Percentiles rank a stretch among this genome's conserved stretches.
These are phyloP conservation scores for Thymallus thymallus DNA, from an alignment of 2,113 vertebrate genomes.

Conservation along the genomic window DNA sequence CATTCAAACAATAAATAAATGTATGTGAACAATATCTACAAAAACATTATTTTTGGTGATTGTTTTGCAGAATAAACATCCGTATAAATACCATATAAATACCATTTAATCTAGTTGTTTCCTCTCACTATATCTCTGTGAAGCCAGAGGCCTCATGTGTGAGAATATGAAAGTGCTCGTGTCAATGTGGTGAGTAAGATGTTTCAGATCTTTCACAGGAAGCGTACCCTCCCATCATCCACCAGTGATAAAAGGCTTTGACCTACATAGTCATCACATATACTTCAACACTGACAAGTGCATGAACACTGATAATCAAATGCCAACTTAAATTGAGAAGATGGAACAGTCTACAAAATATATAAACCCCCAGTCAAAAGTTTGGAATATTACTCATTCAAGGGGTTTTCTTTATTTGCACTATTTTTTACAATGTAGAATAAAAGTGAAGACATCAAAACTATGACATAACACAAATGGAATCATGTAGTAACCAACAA, in stretches of 20 bases:
- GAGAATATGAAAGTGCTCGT: neutral
- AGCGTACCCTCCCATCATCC: neutral
- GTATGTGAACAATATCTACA: slow-evolving; percentile 50
- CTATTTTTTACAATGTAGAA: too few relatives aligned
- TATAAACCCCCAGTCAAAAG: too few relatives aligned
- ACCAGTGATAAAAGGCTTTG: neutral
- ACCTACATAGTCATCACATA: neutral
- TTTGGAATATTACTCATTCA: too few relatives aligned
- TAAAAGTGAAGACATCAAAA: too few relatives aligned
- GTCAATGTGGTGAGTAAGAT: neutral
- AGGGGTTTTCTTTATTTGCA: too few relatives aligned
- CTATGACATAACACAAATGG: too few relatives aligned
- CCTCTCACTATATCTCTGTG: neutral
- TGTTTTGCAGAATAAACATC: neutral
- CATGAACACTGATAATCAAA: too few relatives aligned
- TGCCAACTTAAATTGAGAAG: too few relatives aligned
- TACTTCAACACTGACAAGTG: neutral
- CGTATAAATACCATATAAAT: neutral
- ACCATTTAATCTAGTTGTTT: neutral
- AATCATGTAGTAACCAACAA: too few relatives aligned
- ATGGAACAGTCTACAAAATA: too few relatives aligned
- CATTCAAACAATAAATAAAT: slow-evolving; percentile 63
- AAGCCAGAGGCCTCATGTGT: neutral
- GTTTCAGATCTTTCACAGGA: neutral
- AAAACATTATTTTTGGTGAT: neutral